These are phyloP conservation scores for Epinephelus awoara DNA, from an alignment of 2,797 vertebrate genomes.

Conservation along the genomic window DNA sequence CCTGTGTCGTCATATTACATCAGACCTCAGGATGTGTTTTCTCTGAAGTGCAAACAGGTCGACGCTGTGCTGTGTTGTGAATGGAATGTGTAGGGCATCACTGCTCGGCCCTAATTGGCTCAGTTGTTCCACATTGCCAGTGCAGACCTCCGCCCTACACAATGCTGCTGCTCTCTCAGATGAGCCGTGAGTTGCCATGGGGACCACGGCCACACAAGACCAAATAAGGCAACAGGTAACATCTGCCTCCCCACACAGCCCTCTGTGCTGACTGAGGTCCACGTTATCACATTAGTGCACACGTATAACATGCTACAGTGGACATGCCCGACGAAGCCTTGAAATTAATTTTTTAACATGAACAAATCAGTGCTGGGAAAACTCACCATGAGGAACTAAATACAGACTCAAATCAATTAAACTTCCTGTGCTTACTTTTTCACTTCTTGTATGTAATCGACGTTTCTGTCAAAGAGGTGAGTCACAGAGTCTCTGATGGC, in stretches of 20 bases:
- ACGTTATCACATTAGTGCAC: conserved; percentile 48
- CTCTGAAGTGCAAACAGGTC: conserved; percentile 1
- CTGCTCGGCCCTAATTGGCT: conserved; percentile 66
- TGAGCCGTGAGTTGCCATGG: conserved; percentile 84
- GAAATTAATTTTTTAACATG: not conserved
- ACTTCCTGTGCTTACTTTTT: conserved; percentile 90
- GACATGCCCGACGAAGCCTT: not conserved
- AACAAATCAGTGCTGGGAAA: not conserved
- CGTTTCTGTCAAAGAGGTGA: conserved; percentile 96
- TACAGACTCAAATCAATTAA: not conserved
- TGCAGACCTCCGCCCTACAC: conserved; percentile 70
- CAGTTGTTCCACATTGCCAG: conserved; percentile 62
- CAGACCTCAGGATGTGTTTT: conserved; percentile 10
- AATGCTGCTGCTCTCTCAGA: conserved; percentile 71
- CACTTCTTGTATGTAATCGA: conserved; percentile 96
- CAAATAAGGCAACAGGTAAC: conserved; percentile 80
- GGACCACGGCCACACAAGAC: conserved; percentile 78
- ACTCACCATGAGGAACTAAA: not conserved
- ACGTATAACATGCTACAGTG: not conserved
- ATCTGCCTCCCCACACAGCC: conserved; percentile 75
- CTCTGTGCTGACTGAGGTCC: conserved; percentile 54
- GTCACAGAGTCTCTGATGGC: conserved; percentile 96
- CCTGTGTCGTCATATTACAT: not conserved
- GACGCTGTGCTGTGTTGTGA: conserved; percentile 32
- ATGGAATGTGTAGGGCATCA: conserved; percentile 45